Evolutionary conservation across 2,888 invertebrate genomes (phyloP), one percentile per base, ranked within the genome.

Genomic region (Drosophila incognita): DNA sequence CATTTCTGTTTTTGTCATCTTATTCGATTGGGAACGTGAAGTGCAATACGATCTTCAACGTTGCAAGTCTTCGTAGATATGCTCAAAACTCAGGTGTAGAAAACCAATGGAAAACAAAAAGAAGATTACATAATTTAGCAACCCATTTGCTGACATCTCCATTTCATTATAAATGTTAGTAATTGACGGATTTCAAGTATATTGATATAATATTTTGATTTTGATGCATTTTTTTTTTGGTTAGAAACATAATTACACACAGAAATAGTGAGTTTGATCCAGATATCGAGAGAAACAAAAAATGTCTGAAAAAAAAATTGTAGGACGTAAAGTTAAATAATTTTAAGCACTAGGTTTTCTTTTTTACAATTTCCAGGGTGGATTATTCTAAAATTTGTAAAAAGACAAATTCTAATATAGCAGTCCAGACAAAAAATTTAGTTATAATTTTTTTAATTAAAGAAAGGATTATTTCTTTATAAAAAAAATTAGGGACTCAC

Each of bases 401-500:
- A 36, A 38, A 18, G 7, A 0, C 6, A 15, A 15, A n/a, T 10
- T 40, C 2, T 10, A 4, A n/a, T 40, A 40, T 10, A n/a, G n/a
- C 10, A 40, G 10, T 40, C 10, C 10, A n/a, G n/a, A 1, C 42
- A 42, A 42, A 21, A 42, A 1, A 6, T 11, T 3, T 3, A 6
- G 3, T 21, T 11, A 1, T 21, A 11, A 6, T 21, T 13, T 13
- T 13, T 7, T 46, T 21, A 13, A 13, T 13, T 1, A 21, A 21
- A 40, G 4, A 11, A 40, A 40, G 4, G 18, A n/a, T n/a, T n/a
- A 10, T n/a, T 40, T 2, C 2, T 31, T 4, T 8, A 8, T 8
- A 8, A 0, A 4, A n/a, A 40, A 10, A 10, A 21, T 0, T 38
- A 10, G 0, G 10, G 40, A 2, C 4, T 40, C n/a, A 2, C 2